Conservation (phyloP, 2,888 invertebrate genomes). For the Nemoura dubitans region DNA sequence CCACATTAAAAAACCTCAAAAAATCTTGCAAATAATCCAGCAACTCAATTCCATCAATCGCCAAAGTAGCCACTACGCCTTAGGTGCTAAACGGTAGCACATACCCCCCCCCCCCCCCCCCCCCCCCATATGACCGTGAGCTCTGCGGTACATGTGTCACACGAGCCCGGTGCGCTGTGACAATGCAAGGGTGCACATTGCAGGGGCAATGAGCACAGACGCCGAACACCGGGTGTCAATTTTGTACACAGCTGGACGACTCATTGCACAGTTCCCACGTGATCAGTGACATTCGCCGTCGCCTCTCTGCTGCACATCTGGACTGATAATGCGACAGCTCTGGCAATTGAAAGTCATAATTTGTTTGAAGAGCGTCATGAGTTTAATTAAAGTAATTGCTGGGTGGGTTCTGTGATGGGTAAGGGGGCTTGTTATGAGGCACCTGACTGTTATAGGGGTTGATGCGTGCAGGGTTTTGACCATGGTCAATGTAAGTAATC, state of each 20-base stretch:
- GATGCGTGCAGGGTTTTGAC: neutral
- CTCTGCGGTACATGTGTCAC: neutral
- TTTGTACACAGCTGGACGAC: neutral
- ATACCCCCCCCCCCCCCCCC: neutral
- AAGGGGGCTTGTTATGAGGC: neutral
- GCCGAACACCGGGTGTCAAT: neutral
- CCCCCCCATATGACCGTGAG: neutral
- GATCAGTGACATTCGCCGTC: neutral
- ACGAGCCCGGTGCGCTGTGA: neutral
- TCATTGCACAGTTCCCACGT: neutral
- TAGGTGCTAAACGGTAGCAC: neutral
- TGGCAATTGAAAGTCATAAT: neutral
- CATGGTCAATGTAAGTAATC: too few species aligned
- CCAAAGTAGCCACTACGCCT: neutral
- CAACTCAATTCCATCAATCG: neutral
- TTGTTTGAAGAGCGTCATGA: slow-evolving; percentile 7
- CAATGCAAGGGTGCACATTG: slow-evolving; percentile 7
- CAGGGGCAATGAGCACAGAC: neutral
- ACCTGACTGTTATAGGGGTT: neutral
- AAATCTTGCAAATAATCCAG: too few species aligned
- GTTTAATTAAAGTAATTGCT: neutral
- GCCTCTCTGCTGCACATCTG: neutral
- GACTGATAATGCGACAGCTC: neutral
- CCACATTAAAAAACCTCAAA: too few species aligned
- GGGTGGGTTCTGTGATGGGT: neutral